These are phyloP conservation scores for Tragulus kanchil DNA, from an alignment of 2,113 vertebrate genomes.

Conservation along the genomic window DNA sequence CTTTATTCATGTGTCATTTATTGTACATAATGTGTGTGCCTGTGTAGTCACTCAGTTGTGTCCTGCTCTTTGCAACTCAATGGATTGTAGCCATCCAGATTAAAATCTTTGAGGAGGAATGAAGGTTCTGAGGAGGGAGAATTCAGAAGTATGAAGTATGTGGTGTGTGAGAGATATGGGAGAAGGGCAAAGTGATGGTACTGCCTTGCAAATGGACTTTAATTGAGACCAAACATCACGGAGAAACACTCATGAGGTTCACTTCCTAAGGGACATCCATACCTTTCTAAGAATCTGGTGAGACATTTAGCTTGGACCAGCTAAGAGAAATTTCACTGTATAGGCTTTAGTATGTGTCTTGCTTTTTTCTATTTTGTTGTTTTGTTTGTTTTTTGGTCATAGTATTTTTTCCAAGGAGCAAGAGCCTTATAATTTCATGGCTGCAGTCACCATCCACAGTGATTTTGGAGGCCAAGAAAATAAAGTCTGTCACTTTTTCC, in stretches of 20 bases:
- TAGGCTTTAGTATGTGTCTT: neutral
- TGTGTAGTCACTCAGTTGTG: neutral
- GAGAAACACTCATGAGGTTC: neutral
- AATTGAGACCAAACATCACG: neutral
- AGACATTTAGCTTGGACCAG: neutral
- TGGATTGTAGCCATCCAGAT: no score
- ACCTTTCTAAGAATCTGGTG: neutral
- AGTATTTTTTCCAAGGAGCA: neutral
- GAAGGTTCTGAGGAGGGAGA: neutral
- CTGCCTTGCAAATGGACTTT: neutral
- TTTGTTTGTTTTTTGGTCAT: neutral
- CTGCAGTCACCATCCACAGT: neutral
- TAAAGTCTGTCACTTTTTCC: neutral
- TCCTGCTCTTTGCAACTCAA: neutral
- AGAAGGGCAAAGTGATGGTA: neutral
- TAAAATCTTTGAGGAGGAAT: conserved; percentile 47
- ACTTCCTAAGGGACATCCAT: neutral
- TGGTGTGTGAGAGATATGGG: neutral
- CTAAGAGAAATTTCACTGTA: neutral
- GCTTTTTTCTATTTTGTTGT: neutral
- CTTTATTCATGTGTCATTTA: neutral
- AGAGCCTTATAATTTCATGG: neutral
- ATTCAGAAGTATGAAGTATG: neutral
- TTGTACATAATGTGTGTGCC: neutral
- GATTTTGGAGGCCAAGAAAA: neutral